Percentiles rank a stretch among this genome's conserved stretches.
phyloP scores from a whole-genome alignment of 2,888 invertebrate genomes.

The Agonopterix arenella region DNA sequence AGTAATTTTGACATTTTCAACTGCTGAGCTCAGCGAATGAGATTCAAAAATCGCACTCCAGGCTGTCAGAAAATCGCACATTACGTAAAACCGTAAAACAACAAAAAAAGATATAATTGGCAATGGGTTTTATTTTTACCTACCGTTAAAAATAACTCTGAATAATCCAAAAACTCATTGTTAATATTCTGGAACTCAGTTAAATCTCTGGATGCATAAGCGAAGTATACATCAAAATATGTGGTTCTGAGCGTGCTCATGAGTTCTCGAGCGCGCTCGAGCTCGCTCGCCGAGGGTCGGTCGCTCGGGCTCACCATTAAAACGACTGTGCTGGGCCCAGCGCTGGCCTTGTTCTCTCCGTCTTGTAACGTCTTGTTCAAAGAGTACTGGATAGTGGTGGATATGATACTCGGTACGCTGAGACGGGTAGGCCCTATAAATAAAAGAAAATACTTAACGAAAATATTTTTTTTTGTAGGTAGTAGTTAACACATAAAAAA shows the following conservation, averaged over 20 bases:
- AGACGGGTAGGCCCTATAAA: constrained; percentile 71
- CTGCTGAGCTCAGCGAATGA: too few species aligned
- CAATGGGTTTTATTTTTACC: constrained; percentile 2
- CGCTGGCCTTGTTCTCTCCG: constrained; percentile 38
- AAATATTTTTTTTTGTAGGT: too few species aligned
- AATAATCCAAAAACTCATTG: constrained; percentile 63
- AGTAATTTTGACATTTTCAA: too few species aligned
- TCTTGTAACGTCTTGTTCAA: constrained; percentile 59
- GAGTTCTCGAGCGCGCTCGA: constrained; percentile 48
- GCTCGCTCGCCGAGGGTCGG: constrained; percentile 57
- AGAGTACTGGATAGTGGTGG: constrained; percentile 60
- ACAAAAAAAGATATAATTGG: too few species aligned
- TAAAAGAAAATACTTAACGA: too few species aligned
- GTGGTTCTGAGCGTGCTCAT: constrained; percentile 59
- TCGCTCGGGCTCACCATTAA: constrained; percentile 71
- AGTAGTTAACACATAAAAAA: too few species aligned
- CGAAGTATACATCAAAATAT: constrained; percentile 73
- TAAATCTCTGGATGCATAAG: constrained; percentile 64
- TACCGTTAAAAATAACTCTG: constrained; percentile 65
- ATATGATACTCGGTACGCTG: constrained; percentile 65
- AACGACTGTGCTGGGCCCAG: constrained; percentile 66
- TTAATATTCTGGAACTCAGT: constrained; percentile 63
- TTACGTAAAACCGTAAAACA: too few species aligned
- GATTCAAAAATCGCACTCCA: too few species aligned
- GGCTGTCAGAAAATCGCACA: too few species aligned